Percentiles rank a stretch among this genome's conserved stretches.
These are phyloP conservation scores for Fistularia commersonii DNA, from an alignment of 2,797 vertebrate genomes.

Conservation along the genomic window DNA sequence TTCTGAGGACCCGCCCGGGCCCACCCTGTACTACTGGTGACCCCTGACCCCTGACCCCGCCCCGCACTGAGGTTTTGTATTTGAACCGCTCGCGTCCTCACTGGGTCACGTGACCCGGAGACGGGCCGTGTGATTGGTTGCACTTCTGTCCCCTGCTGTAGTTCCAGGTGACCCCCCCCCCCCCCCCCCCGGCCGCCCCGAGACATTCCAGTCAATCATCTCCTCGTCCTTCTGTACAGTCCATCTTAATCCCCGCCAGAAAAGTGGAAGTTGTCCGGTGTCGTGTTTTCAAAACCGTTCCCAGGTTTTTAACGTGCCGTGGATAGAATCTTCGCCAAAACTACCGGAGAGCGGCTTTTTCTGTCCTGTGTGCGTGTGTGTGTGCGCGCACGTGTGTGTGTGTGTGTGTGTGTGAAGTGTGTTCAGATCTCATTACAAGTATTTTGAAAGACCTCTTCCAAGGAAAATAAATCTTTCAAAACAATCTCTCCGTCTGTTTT, in stretches of 20 bases:
- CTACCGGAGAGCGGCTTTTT: no score
- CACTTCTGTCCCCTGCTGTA: constrained; percentile 10
- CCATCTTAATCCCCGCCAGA: no score
- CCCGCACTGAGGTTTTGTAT: constrained; percentile 12
- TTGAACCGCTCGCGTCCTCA: background rate
- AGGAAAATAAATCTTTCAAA: no score
- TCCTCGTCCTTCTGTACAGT: no score
- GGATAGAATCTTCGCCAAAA: no score
- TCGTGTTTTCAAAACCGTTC: no score
- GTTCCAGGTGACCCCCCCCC: constrained; percentile 21
- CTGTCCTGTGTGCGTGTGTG: background rate
- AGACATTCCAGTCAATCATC: no score
- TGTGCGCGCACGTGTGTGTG: background rate
- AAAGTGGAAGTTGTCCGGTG: no score
- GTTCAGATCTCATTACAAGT: background rate
- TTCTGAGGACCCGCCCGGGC: constrained; percentile 66
- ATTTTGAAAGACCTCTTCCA: no score
- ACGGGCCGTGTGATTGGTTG: constrained; percentile 9
- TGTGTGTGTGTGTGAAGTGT: background rate
- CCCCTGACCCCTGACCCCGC: constrained; percentile 27
- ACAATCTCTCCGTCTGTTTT: no score
- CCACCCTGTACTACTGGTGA: constrained; percentile 29
- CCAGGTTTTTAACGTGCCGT: no score
- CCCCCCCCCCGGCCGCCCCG: no score
- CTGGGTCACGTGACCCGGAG: constrained; percentile 9